These are phyloP conservation scores for Strigops habroptila DNA, from an alignment of 2,113 vertebrate species.

Conservation along the genomic window DNA sequence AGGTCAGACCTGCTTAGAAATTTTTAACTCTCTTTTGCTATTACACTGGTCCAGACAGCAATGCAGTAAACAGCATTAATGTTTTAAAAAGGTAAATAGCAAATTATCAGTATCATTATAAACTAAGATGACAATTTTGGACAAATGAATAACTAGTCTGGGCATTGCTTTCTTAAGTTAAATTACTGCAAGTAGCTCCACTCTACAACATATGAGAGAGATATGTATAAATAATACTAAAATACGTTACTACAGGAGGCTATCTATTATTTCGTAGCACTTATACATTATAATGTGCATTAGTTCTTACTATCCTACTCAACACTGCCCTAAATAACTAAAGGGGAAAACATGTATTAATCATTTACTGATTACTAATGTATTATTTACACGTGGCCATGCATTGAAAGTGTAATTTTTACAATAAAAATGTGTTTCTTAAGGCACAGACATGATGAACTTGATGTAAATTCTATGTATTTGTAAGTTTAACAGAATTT, in stretches of 20 bases:
- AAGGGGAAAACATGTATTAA: conserved; percentile 61
- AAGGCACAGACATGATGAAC: neutral
- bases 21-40: neutral
- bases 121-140: conserved; percentile 25
- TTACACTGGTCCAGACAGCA: neutral
- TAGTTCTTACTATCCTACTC: conserved; percentile 62
- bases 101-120: neutral
- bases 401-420: conserved; percentile 25
- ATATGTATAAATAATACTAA: conserved; percentile 67
- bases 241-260: conserved; percentile 45
- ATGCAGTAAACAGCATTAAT: conserved; percentile 28
- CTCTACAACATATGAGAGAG: neutral
- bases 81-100: conserved; percentile 48
- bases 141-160: neutral
- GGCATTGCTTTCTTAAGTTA: conserved; percentile 7
- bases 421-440: conserved; percentile 15
- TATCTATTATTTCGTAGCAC: conserved; percentile 59
- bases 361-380: conserved; percentile 72
- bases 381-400: conserved; percentile 53
- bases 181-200: neutral
- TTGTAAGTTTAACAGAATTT: neutral
- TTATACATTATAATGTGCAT: conserved; percentile 19
- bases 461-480: neutral
- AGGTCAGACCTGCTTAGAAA: neutral
- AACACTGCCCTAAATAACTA: conserved; percentile 61